Evolutionary conservation across 2,113 vertebrate genomes (phyloP), one percentile per base, ranked within the genome.

Genomic region (Ailurus styani): DNA sequence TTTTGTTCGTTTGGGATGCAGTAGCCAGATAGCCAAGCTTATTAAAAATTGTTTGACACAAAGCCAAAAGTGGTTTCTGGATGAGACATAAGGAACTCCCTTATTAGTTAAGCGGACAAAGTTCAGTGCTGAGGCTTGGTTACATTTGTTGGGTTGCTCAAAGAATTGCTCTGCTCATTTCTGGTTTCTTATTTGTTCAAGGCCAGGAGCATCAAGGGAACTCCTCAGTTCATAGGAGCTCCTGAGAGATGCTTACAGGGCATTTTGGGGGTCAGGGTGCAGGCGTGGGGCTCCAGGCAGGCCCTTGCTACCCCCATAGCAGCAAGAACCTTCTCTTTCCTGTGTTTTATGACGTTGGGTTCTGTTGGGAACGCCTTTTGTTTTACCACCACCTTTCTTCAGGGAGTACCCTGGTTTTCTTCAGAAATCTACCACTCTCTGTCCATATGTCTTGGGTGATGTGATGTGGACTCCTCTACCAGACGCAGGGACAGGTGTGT

Each of bases 11-110:
- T 96, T 42, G 27, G 52, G 34, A 72, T 57, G 47, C 23, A 21
- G 34, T 42, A 90, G 50, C 25, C 70, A 66, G 45, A 95, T 87
- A 90, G 75, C 15, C 40, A 92, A 77, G 14, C 29, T 87, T n/a
- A 92, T 90, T 93, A 88, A 93, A 86, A 86, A 96, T 93, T 81
- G 21, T 85, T 94, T 89, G 84, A 95, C 96, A 93, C 1, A 75
- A 93, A 98, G 87, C 14, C 87, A 90, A 29, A 88, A 88, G 45
- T 62, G 77, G 62, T 97, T 96, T 96, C 87, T 85, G 96, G 47
- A 45, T 96, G 87, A 96, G 55, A 90, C 11, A 40, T n/a, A 75
- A 90, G 89, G 9, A 93, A 94, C 62, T 93, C 78, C 79, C 73
- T 60, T 94, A 60, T 57, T 90, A 55, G 23, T 90, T 66, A 97